Percentiles rank a stretch among this genome's conserved stretches.
Conservation (phyloP, 2,888 invertebrate species). For the Alloplasta piceator region DNA sequence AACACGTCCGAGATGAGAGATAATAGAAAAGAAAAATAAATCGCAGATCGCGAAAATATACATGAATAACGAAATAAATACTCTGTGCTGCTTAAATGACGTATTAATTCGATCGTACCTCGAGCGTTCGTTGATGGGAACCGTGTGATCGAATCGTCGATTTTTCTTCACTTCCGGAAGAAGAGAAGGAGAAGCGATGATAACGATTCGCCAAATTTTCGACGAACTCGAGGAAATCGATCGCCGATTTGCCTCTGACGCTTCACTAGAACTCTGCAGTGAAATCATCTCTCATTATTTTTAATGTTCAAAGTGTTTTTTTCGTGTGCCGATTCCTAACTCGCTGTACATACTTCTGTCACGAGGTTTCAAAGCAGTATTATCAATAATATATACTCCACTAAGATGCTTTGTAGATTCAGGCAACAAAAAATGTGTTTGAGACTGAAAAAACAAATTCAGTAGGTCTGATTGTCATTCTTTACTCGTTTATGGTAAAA, state of each 20-base stretch:
- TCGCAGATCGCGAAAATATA: constrained; percentile 71
- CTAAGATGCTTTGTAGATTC: constrained; percentile 36
- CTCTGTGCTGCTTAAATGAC: constrained; percentile 76
- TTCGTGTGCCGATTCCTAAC: constrained; percentile 69
- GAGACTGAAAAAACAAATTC: neutral
- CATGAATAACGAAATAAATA: constrained; percentile 74
- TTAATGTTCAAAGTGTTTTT: constrained; percentile 66
- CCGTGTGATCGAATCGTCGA: constrained; percentile 33
- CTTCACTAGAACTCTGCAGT: constrained; percentile 79
- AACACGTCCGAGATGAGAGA: constrained; percentile 45
- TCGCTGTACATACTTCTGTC: constrained; percentile 63
- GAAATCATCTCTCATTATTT: constrained; percentile 69
- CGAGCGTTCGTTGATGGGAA: constrained; percentile 35
- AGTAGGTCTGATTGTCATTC: neutral
- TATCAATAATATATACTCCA: constrained; percentile 26
- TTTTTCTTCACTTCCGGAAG: constrained; percentile 15
- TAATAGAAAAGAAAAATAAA: constrained; percentile 39
- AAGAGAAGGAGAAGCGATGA: constrained; percentile 22
- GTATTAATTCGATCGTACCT: constrained; percentile 73
- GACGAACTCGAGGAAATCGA: constrained; percentile 50
- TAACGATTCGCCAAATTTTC: constrained; percentile 15
- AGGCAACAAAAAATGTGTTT: neutral
- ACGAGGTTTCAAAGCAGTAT: constrained; percentile 57
- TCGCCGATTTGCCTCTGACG: constrained; percentile 72
- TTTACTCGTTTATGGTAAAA: neutral